Evolutionary conservation across 2,888 invertebrate species (phyloP).

Genomic region (Cetonia aurata): DNA sequence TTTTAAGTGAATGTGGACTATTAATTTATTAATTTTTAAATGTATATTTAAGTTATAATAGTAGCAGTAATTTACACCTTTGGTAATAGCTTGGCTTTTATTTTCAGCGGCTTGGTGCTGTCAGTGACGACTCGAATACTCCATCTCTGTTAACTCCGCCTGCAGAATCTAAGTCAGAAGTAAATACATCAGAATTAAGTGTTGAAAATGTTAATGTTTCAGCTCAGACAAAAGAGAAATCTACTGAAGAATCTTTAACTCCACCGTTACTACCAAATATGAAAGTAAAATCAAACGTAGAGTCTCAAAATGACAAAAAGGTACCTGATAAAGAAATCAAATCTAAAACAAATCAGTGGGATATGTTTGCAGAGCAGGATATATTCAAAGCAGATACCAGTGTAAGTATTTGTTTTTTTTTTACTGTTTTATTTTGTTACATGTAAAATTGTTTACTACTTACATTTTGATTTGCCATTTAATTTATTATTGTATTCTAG

Average conservation of each 20-base stretch:
- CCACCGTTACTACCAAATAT: slow-evolving; percentile 64
- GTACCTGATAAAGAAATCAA: slow-evolving; percentile 50
- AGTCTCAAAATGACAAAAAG: slow-evolving; percentile 37
- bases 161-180: slow-evolving; percentile 60
- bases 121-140: slow-evolving; percentile 71
- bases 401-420: slow-evolving; percentile 56
- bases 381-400: slow-evolving; percentile 72
- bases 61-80: too few relatives aligned
- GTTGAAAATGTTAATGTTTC: slow-evolving; percentile 36
- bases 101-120: slow-evolving; percentile 60
- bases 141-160: slow-evolving; percentile 59
- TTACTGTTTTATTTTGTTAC: neutral
- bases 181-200: slow-evolving; percentile 32
- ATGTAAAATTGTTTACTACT: too few relatives aligned
- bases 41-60: too few relatives aligned
- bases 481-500: slow-evolving; percentile 65
- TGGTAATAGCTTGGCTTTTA: slow-evolving; percentile 2
- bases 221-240: slow-evolving; percentile 51
- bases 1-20: too few relatives aligned
- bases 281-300: slow-evolving; percentile 56
- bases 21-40: too few relatives aligned
- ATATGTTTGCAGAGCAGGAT: slow-evolving; percentile 94
- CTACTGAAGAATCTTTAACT: slow-evolving; percentile 62
- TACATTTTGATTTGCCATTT: neutral
- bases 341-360: slow-evolving; percentile 78